These are phyloP conservation scores for Lapara coniferarum DNA, from an alignment of 2,888 invertebrate species.

Conservation along the genomic window DNA sequence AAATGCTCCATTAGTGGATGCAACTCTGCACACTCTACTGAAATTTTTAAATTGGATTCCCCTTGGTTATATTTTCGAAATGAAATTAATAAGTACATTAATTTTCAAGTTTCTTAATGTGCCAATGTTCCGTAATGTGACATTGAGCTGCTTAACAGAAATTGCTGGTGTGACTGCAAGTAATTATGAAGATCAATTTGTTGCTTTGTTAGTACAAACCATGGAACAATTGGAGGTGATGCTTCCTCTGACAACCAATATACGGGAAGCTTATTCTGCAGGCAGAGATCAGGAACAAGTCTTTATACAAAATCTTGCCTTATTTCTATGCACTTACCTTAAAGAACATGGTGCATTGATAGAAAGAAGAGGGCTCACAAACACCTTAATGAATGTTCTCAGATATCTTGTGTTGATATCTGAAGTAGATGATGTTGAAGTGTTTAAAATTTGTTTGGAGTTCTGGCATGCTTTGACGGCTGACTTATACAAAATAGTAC, in stretches of 20 bases:
- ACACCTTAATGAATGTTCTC: slow-evolving; percentile 91
- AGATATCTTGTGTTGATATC: slow-evolving; percentile 96
- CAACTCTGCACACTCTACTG: slow-evolving; percentile 97
- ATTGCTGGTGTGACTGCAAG: slow-evolving; percentile 96
- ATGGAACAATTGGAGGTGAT: slow-evolving; percentile 96
- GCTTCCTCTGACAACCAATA: slow-evolving; percentile 95
- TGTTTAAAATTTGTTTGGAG: slow-evolving; percentile 99
- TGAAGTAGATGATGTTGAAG: slow-evolving; percentile 99
- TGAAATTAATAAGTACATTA: slow-evolving; percentile 96
- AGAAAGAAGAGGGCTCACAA: slow-evolving; percentile 91
- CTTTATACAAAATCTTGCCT: slow-evolving; percentile 98
- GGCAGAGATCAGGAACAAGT: slow-evolving; percentile 99
- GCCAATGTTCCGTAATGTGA: slow-evolving; percentile 98
- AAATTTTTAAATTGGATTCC: slow-evolving; percentile 99
- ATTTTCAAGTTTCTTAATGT: slow-evolving; percentile 98
- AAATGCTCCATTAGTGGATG: slow-evolving; percentile 97
- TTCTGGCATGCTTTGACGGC: slow-evolving; percentile 98
- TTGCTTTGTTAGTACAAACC: slow-evolving; percentile 94
- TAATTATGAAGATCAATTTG: slow-evolving; percentile 96
- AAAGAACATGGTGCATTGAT: slow-evolving; percentile 97
- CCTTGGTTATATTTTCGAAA: slow-evolving; percentile 99
- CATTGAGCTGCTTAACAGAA: slow-evolving; percentile 98
- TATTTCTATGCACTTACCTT: slow-evolving; percentile 98
- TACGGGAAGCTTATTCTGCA: slow-evolving; percentile 95
- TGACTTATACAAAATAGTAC: slow-evolving; percentile 95